Evolutionary conservation across 2,797 vertebrate genomes (phyloP).

Genomic region (Alcedo quadribrachys): DNA sequence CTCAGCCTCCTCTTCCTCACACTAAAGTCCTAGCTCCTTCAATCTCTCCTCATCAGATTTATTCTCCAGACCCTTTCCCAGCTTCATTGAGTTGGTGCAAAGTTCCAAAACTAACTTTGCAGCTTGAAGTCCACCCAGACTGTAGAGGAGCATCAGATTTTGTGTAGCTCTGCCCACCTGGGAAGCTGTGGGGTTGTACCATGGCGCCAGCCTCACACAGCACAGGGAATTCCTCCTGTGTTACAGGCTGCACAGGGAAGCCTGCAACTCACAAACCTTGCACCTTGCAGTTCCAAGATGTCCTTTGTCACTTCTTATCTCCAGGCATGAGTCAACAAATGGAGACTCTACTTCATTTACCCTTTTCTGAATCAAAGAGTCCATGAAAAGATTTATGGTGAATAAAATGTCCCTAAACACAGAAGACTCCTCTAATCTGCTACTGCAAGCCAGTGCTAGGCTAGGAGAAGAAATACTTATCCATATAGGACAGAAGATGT

Average conservation of each 20-base stretch:
- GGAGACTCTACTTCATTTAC: background rate
- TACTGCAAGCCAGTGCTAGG: background rate
- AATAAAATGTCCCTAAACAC: background rate
- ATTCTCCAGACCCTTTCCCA: too few relatives aligned
- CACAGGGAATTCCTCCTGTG: background rate
- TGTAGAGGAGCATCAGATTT: background rate
- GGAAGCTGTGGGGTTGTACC: background rate
- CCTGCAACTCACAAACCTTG: background rate
- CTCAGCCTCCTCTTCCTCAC: too few relatives aligned
- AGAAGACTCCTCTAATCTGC: background rate
- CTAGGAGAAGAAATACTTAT: background rate
- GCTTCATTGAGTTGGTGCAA: background rate
- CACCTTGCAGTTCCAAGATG: background rate
- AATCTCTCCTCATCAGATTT: too few relatives aligned
- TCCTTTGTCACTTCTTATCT: background rate
- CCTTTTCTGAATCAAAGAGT: background rate
- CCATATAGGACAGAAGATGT: background rate
- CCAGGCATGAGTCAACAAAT: background rate
- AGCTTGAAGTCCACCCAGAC: background rate
- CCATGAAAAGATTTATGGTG: background rate
- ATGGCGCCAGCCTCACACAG: background rate
- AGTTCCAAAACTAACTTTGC: background rate
- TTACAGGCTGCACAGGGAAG: background rate
- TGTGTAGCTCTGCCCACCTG: background rate
- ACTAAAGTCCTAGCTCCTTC: too few relatives aligned